phyloP scores from a whole-genome alignment of 2,888 invertebrate species.

The Leucozona laternaria region DNA sequence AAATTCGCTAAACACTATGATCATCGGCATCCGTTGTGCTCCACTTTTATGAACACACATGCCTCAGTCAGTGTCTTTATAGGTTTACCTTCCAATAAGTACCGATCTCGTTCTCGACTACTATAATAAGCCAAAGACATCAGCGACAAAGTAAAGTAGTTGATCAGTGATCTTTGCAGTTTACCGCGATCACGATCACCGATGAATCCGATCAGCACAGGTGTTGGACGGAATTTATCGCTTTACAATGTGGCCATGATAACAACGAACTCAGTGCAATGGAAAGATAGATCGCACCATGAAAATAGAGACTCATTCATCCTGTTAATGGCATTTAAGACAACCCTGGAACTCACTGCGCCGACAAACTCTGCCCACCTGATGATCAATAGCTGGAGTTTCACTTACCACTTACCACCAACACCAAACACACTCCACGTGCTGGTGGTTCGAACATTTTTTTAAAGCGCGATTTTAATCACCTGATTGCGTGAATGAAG shows the following conservation, averaged over 20 bases:
- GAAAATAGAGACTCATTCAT: slow-evolving; percentile 51
- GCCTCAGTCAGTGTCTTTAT: background rate
- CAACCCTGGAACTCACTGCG: slow-evolving; percentile 35
- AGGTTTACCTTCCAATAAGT: slow-evolving; percentile 5
- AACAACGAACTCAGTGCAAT: slow-evolving; percentile 32
- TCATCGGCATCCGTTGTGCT: slow-evolving; percentile 66
- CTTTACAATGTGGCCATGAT: slow-evolving; percentile 46
- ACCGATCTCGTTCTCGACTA: background rate
- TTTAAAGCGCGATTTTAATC: slow-evolving; percentile 67
- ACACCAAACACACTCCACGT: slow-evolving; percentile 1
- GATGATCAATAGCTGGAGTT: slow-evolving; percentile 33
- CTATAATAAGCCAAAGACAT: background rate
- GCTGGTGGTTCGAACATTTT: slow-evolving; percentile 16
- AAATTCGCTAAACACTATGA: slow-evolving; percentile 55
- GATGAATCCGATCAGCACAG: slow-evolving; percentile 39
- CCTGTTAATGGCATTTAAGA: slow-evolving; percentile 66
- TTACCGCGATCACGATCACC: slow-evolving; percentile 45
- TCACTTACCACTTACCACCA: background rate
- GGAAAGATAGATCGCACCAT: slow-evolving; percentile 14
- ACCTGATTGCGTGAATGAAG: slow-evolving; percentile 74
- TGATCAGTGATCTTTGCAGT: slow-evolving; percentile 47
- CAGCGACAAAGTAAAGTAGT: slow-evolving; percentile 21
- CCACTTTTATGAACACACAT: slow-evolving; percentile 59
- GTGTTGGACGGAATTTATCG: slow-evolving; percentile 74
- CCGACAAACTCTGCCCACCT: slow-evolving; percentile 64